These are phyloP conservation scores for Plectropomus leopardus DNA, from an alignment of 2,113 vertebrate species.

Conservation along the genomic window DNA sequence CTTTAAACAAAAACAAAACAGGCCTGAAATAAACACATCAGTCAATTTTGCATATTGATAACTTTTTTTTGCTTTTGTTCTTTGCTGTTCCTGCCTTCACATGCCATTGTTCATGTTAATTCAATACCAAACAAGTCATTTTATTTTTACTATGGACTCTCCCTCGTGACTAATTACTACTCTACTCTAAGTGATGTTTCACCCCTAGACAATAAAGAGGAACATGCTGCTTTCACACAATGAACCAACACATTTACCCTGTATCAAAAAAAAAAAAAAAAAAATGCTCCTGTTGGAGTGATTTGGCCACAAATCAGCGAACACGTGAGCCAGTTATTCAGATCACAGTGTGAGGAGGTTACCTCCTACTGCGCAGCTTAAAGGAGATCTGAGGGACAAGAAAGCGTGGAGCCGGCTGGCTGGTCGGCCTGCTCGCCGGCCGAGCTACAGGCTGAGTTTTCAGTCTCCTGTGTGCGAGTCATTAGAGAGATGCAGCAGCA, in stretches of 20 bases:
- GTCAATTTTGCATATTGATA: constrained; percentile 64
- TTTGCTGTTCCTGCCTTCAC: constrained; percentile 50
- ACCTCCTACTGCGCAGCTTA: constrained; percentile 72
- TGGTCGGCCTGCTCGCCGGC: constrained; percentile 54
- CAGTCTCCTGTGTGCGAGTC: constrained; percentile 66
- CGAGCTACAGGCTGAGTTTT: constrained; percentile 56
- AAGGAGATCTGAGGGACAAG: constrained; percentile 75
- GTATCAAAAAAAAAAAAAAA: constrained; percentile 59
- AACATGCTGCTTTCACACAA: constrained; percentile 69
- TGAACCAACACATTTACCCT: constrained; percentile 50
- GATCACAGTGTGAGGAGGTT: constrained; percentile 78
- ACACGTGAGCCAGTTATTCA: constrained; percentile 70
- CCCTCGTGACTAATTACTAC: constrained; percentile 79
- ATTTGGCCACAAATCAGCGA: constrained; percentile 78
- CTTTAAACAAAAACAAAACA: constrained; percentile 65
- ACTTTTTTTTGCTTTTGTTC: constrained; percentile 8
- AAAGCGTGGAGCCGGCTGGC: constrained; percentile 41
- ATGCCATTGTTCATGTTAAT: constrained; percentile 72
- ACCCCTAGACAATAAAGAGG: constrained; percentile 72
- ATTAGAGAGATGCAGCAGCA: constrained; percentile 69
- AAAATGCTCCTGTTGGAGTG: constrained; percentile 59
- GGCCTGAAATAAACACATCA: constrained; percentile 66
- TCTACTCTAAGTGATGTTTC: constrained; percentile 66
- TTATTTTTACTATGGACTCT: constrained; percentile 74
- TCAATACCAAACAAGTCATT: constrained; percentile 74